Base-by-base conservation (phyloP, 2,113 vertebrate genomes). In the Cricetomys ansorgei region DNA sequence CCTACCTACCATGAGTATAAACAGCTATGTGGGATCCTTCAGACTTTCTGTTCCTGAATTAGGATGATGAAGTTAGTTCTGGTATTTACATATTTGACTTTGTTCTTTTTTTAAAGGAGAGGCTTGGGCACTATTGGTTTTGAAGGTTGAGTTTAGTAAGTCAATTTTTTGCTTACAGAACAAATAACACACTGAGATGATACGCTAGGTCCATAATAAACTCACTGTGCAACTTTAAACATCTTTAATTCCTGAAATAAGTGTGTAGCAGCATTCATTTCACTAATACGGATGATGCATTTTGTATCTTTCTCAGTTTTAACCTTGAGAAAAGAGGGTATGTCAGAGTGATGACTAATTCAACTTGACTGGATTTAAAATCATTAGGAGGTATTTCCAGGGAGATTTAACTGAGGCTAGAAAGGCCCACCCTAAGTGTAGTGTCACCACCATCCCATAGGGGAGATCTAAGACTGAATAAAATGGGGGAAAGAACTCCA, bases 141-240 rank as follows among this genome's bases (percentile, higher is more conserved):
- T 96, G 90, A 93, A 97, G 85, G 21, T 80, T 45, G 69, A 81
- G 53, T 59, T 76, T 76, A 85, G 86, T n/a, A 57, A 87, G 23
- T 11, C 57, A 31, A 3, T 40, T 62, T 95, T 83, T 80, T 85
- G 19, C 64, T 83, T 81, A 67, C 37, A 95, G 19, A 87, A n/a
- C 37, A 85, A 64, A n/a, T 48, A 19, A 1, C 25, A 73, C 3
- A 45, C 45, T 88, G 15, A 69, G 2, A 25, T 6, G 15, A 64
- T 3, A 8, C 40, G 53, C 7, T 13, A 55, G 27, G 6, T 79
- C 23, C 53, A 64, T 29, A 69, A 31, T 43, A 11, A 94, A 48
- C 48, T 80, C 45, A 75, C 5, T 76, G 17, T 84, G 64, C 25
- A 53, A 29, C n/a, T 48, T 87, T 9, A 59, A 5, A 31, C 31